These are phyloP conservation scores for Papilio xuthus DNA, from an alignment of 1,140 invertebrate genomes.

Conservation along the genomic window DNA sequence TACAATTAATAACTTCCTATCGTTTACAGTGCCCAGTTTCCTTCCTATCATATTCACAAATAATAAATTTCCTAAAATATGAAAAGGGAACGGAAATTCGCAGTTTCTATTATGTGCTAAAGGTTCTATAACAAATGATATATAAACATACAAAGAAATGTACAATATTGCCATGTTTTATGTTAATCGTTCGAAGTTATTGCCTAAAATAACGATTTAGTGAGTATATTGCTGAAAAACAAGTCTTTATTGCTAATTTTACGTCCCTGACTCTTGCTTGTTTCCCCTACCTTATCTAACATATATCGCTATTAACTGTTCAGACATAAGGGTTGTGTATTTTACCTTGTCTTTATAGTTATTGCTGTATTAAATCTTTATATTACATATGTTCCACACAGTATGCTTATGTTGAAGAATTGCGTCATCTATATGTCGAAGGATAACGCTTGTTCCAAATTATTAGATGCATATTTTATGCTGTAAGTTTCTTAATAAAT, in stretches of 20 bases:
- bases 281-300: not conserved
- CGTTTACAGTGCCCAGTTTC: not conserved
- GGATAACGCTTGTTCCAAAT: too few species aligned
- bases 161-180: conserved; percentile 21
- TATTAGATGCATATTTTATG: too few species aligned
- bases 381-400: not conserved
- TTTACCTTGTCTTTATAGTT: conserved; percentile 21
- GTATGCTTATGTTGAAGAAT: not conserved
- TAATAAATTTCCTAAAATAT: not conserved
- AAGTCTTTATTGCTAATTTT: conserved; percentile 27
- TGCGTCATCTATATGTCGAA: not conserved
- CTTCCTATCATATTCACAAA: not conserved
- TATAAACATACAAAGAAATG: not conserved
- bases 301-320: conserved; percentile 11
- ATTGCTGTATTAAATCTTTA: conserved; percentile 17
- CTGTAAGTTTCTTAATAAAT: too few species aligned
- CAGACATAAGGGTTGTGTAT: conserved; percentile 26
- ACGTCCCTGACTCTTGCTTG: conserved; percentile 9
- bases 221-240: conserved; percentile 24
- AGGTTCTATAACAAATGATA: not conserved
- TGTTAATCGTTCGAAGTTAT: conserved; percentile 15
- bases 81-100: not conserved
- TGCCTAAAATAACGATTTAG: conserved; percentile 27
- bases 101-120: conserved; percentile 1
- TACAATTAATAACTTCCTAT: not conserved